A percentile compares a stretch with the other conserved stretches of the same genome.
phyloP scores from a whole-genome alignment of 2,113 vertebrate genomes.

The Noctilio leporinus region DNA sequence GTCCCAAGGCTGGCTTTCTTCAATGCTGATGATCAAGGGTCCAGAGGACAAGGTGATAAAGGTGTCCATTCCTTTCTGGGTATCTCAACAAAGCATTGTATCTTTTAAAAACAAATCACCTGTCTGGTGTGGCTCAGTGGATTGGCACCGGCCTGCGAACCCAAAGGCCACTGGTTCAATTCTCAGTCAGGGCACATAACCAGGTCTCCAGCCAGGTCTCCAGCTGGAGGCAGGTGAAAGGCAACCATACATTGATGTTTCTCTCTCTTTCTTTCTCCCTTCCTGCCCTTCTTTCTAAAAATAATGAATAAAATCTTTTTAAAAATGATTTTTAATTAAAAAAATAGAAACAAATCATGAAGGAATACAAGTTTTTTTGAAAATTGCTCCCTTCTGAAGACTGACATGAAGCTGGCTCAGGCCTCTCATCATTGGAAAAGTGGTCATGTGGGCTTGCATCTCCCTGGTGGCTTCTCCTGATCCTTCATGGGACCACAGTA shows the following conservation, averaged over 20 bases:
- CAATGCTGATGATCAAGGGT: background rate
- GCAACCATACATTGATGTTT: no score
- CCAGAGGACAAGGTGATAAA: background rate
- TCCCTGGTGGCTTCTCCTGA: background rate
- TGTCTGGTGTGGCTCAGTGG: no score
- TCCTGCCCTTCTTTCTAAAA: no score
- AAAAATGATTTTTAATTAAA: no score
- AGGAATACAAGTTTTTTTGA: background rate
- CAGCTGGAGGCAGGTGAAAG: no score
- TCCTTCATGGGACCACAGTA: background rate
- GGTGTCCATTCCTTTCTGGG: background rate
- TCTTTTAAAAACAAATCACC: constrained; percentile 25
- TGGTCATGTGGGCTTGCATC: background rate
- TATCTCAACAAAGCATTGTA: background rate
- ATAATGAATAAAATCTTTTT: no score
- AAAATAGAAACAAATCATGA: background rate
- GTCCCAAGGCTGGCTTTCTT: background rate
- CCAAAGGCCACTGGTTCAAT: no score
- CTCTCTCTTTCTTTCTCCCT: no score
- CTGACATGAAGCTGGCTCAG: background rate
- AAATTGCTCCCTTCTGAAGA: background rate
- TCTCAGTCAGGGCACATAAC: no score
- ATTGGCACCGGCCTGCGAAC: no score
- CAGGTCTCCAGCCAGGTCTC: no score
- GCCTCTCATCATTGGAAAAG: background rate